Percentiles rank a stretch among this genome's conserved stretches.
These are phyloP conservation scores for Hylaea fasciaria DNA, from an alignment of 2,888 invertebrate genomes.

Conservation along the genomic window DNA sequence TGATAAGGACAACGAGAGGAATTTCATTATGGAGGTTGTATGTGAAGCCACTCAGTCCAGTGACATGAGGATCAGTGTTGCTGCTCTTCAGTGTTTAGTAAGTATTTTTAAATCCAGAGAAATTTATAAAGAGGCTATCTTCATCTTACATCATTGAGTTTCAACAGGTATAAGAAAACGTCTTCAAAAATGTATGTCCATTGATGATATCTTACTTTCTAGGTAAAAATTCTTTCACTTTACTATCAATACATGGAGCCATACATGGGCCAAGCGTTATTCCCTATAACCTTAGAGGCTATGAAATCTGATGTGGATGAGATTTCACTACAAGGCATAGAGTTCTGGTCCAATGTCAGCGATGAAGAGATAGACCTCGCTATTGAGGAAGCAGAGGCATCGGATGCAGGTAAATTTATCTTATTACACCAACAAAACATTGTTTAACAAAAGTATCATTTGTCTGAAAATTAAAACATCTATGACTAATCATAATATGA, in stretches of 20 bases:
- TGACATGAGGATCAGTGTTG: slow-evolving; percentile 96
- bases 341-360: slow-evolving; percentile 99
- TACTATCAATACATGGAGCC: slow-evolving; percentile 99
- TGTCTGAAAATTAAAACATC: not conserved
- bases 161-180: too few relatives aligned
- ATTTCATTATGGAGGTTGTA: slow-evolving; percentile 99
- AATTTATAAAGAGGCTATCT: too few relatives aligned
- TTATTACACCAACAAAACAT: not conserved
- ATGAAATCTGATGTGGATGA: slow-evolving; percentile 99
- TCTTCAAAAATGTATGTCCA: not conserved
- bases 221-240: slow-evolving; percentile 96
- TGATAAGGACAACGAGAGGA: slow-evolving; percentile 98
- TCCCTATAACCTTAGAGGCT: slow-evolving; percentile 98
- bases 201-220: slow-evolving; percentile 27
- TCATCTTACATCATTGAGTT: too few relatives aligned
- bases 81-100: slow-evolving; percentile 98
- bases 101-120: slow-evolving; percentile 44
- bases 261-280: slow-evolving; percentile 99
- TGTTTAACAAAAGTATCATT: not conserved
- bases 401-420: slow-evolving; percentile 88
- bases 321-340: slow-evolving; percentile 98
- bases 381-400: slow-evolving; percentile 97
- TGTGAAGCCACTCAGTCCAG: slow-evolving; percentile 98
- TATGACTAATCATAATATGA: too few relatives aligned
- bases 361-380: slow-evolving; percentile 99